Evolutionary conservation across 2,113 vertebrate genomes (phyloP).

Genomic region (Eidolon helvum): DNA sequence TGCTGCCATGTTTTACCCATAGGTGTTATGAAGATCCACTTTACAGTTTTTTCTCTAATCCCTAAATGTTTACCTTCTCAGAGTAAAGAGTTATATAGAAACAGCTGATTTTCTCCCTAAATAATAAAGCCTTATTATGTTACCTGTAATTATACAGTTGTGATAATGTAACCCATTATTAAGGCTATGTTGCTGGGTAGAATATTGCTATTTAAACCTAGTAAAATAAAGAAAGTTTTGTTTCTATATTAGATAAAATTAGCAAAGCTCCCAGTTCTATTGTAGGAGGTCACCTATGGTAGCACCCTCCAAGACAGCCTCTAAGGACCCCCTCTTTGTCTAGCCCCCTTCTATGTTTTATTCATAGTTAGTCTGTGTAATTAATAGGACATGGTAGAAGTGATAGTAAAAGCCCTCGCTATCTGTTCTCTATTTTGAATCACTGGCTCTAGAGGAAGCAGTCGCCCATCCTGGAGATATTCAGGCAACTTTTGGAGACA

Average conservation of each 20-base stretch:
- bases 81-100: background rate
- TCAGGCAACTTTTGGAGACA: background rate
- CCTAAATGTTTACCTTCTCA: background rate
- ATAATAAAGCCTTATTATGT: background rate
- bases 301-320: background rate
- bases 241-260: background rate
- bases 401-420: background rate
- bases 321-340: background rate
- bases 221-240: background rate
- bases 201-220: background rate
- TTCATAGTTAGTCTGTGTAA: background rate
- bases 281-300: background rate
- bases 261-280: background rate
- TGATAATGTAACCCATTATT: background rate
- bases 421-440: background rate
- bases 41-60: rapidly evolving
- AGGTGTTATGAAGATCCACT: background rate
- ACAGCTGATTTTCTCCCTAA: background rate
- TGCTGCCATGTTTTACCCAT: background rate
- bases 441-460: background rate
- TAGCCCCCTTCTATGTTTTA: background rate
- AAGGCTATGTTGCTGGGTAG: background rate
- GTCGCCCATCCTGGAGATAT: too few relatives aligned
- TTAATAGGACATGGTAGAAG: too few relatives aligned
- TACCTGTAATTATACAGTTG: background rate